Evolutionary conservation across 2,113 vertebrate genomes (phyloP).

Genomic region (Monopterus albus): DNA sequence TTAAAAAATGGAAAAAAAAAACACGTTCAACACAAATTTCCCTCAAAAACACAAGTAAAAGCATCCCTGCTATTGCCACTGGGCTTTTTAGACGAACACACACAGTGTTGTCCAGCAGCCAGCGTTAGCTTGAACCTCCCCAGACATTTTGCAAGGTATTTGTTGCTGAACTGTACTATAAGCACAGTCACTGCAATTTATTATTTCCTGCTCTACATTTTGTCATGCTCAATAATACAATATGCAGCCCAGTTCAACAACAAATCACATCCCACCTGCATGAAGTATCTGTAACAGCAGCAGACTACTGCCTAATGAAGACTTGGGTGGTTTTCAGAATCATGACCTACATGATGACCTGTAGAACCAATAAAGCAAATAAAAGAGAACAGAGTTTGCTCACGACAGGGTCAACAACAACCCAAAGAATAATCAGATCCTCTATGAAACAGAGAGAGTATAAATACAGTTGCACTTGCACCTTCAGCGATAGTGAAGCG

Average conservation of each 20-base stretch:
- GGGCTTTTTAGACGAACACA: too few relatives aligned
- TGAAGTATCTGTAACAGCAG: neutral
- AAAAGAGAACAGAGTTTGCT: neutral
- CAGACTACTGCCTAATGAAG: slow-evolving; percentile 12
- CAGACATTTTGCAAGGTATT: neutral
- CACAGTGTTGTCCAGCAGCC: too few relatives aligned
- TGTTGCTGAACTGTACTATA: neutral
- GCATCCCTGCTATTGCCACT: neutral
- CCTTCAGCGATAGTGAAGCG: slow-evolving; percentile 21
- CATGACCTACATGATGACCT: slow-evolving; percentile 6
- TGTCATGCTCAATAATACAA: slow-evolving; percentile 5
- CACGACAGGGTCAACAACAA: slow-evolving; percentile 9
- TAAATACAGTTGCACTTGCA: slow-evolving; percentile 52
- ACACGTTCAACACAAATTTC: too few relatives aligned
- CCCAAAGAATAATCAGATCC: neutral
- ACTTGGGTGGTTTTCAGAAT: slow-evolving; percentile 10
- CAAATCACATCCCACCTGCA: slow-evolving; percentile 9
- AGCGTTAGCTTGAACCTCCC: neutral
- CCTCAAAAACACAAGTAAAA: too few relatives aligned
- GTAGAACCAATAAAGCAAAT: slow-evolving; percentile 8
- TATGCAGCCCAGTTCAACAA: neutral
- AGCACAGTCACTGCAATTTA: neutral
- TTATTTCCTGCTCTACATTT: slow-evolving; percentile 7
- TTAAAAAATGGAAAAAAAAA: too few relatives aligned
- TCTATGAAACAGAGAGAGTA: slow-evolving; percentile 10